Percentiles rank a stretch among this genome's conserved stretches.
Evolutionary conservation across 1,140 invertebrate genomes (phyloP).

Genomic region (Helicoverpa zea): DNA sequence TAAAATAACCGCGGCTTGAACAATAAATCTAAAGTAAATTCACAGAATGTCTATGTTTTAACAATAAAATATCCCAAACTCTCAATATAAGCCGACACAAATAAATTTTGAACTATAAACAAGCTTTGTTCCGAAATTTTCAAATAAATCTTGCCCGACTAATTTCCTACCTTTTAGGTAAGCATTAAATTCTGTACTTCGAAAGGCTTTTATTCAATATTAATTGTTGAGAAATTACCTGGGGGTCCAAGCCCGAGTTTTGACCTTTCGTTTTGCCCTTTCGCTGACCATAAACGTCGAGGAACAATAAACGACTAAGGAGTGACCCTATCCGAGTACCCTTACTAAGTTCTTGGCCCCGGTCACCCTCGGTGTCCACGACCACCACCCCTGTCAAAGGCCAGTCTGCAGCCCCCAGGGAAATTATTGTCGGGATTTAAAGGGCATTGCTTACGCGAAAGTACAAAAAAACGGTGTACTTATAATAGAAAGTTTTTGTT

Average conservation of each 20-base stretch:
- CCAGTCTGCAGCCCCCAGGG: conserved; percentile 76
- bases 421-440: conserved; percentile 86
- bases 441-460: conserved; percentile 82
- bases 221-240: conserved; percentile 77
- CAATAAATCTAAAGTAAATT: conserved; percentile 43
- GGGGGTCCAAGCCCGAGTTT: conserved; percentile 56
- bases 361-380: conserved; percentile 77
- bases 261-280: conserved; percentile 78
- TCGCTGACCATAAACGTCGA: conserved; percentile 84
- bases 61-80: conserved; percentile 40
- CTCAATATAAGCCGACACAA: conserved; percentile 41
- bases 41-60: conserved; percentile 40
- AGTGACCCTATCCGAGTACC: conserved; percentile 76
- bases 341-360: conserved; percentile 76
- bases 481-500: conserved; percentile 76
- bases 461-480: conserved; percentile 81
- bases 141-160: conserved; percentile 60
- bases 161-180: conserved; percentile 62
- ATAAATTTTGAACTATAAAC: conserved; percentile 55
- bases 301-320: conserved; percentile 80
- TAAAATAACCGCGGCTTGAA: background rate
- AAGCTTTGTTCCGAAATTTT: conserved; percentile 60
- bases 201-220: conserved; percentile 62
- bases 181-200: conserved; percentile 59
- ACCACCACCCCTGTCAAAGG: conserved; percentile 82